phyloP scores from a whole-genome alignment of 2,888 invertebrate genomes.

The Ichneumoninae sp. region DNA sequence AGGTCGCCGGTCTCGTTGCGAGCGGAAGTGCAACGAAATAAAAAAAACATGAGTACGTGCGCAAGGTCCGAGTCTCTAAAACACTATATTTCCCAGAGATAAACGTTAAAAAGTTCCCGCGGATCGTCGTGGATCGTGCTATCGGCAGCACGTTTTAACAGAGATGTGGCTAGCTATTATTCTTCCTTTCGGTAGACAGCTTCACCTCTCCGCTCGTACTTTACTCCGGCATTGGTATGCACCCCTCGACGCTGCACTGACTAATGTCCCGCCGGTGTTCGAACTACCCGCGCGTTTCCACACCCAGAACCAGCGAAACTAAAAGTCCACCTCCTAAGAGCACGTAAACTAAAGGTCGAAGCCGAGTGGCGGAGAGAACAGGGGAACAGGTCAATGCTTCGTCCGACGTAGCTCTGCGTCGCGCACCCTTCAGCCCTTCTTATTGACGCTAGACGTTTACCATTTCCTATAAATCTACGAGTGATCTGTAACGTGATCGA shows the following conservation, averaged over 20 bases:
- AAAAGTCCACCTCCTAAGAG: no score
- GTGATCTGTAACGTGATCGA: no score
- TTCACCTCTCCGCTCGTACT: constrained; percentile 23
- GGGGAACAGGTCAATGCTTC: constrained; percentile 47
- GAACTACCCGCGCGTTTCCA: constrained; percentile 23
- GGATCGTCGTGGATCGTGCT: neutral
- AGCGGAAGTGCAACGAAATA: no score
- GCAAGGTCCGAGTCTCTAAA: neutral
- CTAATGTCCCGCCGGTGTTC: constrained; percentile 71
- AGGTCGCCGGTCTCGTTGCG: no score
- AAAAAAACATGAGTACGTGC: neutral
- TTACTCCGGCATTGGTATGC: constrained; percentile 71
- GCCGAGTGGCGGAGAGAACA: constrained; percentile 61
- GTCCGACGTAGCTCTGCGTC: constrained; percentile 29
- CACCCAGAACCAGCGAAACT: constrained; percentile 12
- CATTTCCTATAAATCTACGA: no score
- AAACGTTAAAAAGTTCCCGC: neutral
- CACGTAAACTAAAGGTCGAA: constrained; percentile 40
- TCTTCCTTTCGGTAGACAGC: constrained; percentile 43
- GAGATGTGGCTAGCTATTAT: constrained; percentile 32
- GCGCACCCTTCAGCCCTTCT: neutral
- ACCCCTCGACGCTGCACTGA: constrained; percentile 68
- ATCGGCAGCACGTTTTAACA: neutral
- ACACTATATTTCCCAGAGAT: neutral
- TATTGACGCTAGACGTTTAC: no score